phyloP scores from a whole-genome alignment of 1,140 invertebrate species.

The Melipona quadrifasciata region DNA sequence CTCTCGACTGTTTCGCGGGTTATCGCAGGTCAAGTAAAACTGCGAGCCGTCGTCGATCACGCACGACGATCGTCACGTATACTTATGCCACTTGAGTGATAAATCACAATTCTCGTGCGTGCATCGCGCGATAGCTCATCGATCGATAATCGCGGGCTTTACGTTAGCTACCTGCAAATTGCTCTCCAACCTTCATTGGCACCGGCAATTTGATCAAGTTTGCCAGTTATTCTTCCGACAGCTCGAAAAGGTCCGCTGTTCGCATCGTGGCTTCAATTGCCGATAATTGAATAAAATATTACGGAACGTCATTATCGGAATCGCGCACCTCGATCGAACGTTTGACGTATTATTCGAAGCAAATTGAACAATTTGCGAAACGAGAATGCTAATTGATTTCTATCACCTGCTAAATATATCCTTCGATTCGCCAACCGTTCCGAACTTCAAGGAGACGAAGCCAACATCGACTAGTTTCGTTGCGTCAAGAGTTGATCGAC shows the following conservation, averaged over 20 bases:
- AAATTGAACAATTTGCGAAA: no score
- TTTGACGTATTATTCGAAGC: no score
- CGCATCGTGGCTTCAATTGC: not conserved
- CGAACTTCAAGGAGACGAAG: not conserved
- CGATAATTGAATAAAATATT: not conserved
- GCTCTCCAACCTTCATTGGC: not conserved
- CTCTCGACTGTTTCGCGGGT: not conserved
- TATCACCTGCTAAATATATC: no score
- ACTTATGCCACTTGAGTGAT: constrained; percentile 16
- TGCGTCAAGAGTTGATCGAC: not conserved
- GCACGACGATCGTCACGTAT: constrained; percentile 11
- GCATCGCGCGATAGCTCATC: not conserved
- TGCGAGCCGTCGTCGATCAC: not conserved
- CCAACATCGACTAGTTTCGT: not conserved
- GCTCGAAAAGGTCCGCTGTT: not conserved
- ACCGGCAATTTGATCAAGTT: constrained; percentile 7
- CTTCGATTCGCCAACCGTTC: not conserved
- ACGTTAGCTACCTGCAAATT: not conserved
- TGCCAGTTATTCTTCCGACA: not conserved
- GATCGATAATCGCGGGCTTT: constrained; percentile 9
- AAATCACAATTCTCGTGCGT: constrained; percentile 36
- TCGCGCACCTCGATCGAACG: not conserved
- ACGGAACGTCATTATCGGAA: not conserved
- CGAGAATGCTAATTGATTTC: no score
- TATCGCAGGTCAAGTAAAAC: constrained; percentile 14